A percentile compares a stretch with the other conserved stretches of the same genome.
phyloP scores from a whole-genome alignment of 2,888 invertebrate genomes.

The Eristalis intricaria region DNA sequence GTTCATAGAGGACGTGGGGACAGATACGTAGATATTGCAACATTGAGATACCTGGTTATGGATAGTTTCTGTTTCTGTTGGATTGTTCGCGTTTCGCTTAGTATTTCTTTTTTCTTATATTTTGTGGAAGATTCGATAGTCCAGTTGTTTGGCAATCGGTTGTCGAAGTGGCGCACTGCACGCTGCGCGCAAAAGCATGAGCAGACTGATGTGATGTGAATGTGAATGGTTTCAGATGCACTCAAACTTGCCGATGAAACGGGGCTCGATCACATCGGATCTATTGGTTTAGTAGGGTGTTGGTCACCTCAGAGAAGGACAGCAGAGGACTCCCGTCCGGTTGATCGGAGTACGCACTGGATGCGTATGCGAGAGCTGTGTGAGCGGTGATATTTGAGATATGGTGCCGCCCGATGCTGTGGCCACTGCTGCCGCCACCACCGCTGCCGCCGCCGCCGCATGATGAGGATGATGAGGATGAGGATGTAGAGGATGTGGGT shows the following conservation, averaged over 20 bases:
- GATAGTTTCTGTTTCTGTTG: slow-evolving; percentile 43
- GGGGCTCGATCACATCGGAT: no score
- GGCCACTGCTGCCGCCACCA: slow-evolving; percentile 67
- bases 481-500: slow-evolving; percentile 72
- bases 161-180: slow-evolving; percentile 23
- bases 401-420: slow-evolving; percentile 76
- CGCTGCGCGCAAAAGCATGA: background rate
- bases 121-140: slow-evolving; percentile 81
- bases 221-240: no score
- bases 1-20: slow-evolving; percentile 21
- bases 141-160: slow-evolving; percentile 80
- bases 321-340: slow-evolving; percentile 87
- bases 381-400: slow-evolving; percentile 81
- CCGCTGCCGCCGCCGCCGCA: slow-evolving; percentile 70
- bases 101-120: slow-evolving; percentile 58
- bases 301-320: slow-evolving; percentile 90
- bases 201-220: background rate
- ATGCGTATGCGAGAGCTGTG: slow-evolving; percentile 81
- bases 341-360: slow-evolving; percentile 82
- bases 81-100: slow-evolving; percentile 45
- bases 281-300: slow-evolving; percentile 87
- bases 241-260: background rate
- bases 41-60: slow-evolving; percentile 32
- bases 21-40: slow-evolving; percentile 56
- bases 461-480: slow-evolving; percentile 67